Base-by-base conservation (phyloP, 2,888 invertebrate species). In the Leucophenga montana region DNA sequence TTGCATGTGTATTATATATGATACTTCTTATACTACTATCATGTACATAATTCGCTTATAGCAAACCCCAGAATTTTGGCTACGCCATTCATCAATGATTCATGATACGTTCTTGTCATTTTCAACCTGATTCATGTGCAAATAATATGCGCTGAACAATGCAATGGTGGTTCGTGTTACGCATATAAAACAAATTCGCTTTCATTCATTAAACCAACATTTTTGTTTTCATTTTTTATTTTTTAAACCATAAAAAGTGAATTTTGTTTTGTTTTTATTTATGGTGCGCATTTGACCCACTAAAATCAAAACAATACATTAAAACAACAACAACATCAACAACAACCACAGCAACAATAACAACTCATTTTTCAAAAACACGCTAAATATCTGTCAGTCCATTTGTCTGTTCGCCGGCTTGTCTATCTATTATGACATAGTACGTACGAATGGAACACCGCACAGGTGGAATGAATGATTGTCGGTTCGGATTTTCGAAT, bases 381-480 rank as follows among this genome's bases (percentile, higher is more conserved):
- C 46, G 16, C 61, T 22, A 8, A 11, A 9, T 27, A 27, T 27
- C n/a, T 27, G 59, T 61, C 61, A 18, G 61, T 61, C 61, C 18
- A 8, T 20, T 8, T 8, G 54, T 61, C 61, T 27, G n/a, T 16
- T 11, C 20, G 39, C 8, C 31, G n/a, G 57, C 27, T 14, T 44
- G 27, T 64, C 48, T 48, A n/a, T 64, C 22, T 48, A 64, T 64
- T 64, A 64, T 64, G 62, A 64, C 62, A 64, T 48, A 39, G 39
- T 5, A 11, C 11, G 39, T 5, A 39, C 1, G 39, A 18, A 56
- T 65, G 67, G 67, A 31, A 20, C 9, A 50, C 27, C 61, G 27
- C 39, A 22, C 62, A 64, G 62, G 62, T 64, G 62, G 61, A 39
- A 39, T 39, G 62, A 64, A 46, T 64, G 62, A 64, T 46, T 64